Evolutionary conservation across 2,113 vertebrate species (phyloP), one percentile per base, ranked within the genome.

Genomic region (Epinephelus moara): DNA sequence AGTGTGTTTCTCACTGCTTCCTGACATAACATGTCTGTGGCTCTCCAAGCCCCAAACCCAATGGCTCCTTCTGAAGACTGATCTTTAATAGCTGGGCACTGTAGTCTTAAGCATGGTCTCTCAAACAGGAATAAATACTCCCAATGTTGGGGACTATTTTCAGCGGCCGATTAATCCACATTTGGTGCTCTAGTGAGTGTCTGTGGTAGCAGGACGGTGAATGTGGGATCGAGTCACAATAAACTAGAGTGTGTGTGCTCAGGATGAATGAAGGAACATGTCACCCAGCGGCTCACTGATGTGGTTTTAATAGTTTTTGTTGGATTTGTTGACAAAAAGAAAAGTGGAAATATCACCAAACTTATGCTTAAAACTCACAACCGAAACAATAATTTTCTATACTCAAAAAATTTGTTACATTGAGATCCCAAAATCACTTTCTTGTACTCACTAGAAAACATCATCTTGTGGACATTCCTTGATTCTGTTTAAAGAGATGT

Each of bases 311-410:
- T 30, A 30, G 25, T 18, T 17, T 64, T 27, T 67, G 12, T 37
- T 30, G 64, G 59, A 78, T 47, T 75, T 75, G 52, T 63, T 61
- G 70, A 61, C 64, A 47, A 8, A 2, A 63, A 73, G 5, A 70
- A 63, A 25, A 56, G 50, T 49, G 37, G 23, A 56, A 56, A 59
- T 55, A 53, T 30, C 21, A 50, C 14, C 25, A 33, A 5, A 73
- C 2, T 17, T 61, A 23, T 37, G 23, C 3, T 47, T 30, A 37
- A 73, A 42, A 9, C 17, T 27, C 13, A 40, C 9, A 10, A 10
- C 40, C 40, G 9, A 27, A 67, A 49, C 4, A 40, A 69, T 56
- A 7, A 40, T 21, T 37, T 27, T 27, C 27, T 27, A 27, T 27
- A 27, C 27, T 37, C 7, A 55, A 17, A 61, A 30, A 0, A 12